Evolutionary conservation across 2,797 vertebrate genomes (phyloP), one percentile per base, ranked within the genome.

Genomic region (Phalloptychus januarius): DNA sequence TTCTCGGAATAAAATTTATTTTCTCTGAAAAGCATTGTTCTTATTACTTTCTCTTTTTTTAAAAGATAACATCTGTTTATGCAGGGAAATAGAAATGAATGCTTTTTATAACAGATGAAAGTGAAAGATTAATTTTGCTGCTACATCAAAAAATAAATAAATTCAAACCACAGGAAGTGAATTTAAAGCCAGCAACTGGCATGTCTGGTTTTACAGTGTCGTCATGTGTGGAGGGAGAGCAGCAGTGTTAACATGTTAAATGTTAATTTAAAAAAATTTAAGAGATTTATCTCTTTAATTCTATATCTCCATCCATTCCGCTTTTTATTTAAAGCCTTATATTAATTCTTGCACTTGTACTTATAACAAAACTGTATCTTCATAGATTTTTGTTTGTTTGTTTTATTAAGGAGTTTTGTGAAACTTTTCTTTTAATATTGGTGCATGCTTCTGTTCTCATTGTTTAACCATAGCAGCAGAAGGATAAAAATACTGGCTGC

Each of bases 1-100:
- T 36, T 79, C 80, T 83, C 28, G 82, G 83, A 93, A 94, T 92
- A 91, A 93, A 94, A 50, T 46, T 83, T 80, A 90, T 90, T 94
- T 91, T 91, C 88, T 87, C 85, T 84, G 56, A 90, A 84, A 85
- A 36, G 7, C 58, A 23, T 79, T 56, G 76, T 79, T 46, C n/a
- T 33, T 45, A 73, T 83, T 76, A 78, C 0, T 58, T 54, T 87
- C n/a, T n/a, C n/a, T 73, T 52, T 87, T 73, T 52, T 48, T 40
- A 20, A 48, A 52, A 7, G 20, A 48, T 0, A 46, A 15, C 38
- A 28, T 50, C 28, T 38, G 58, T 74, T 67, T 79, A 45, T 70
- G 42, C 78, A 23, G 52, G 31, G 38, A 79, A 69, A 79, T 44
- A 65, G 42, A 71, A 42, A 42, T 13, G 0, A 6, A 25, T 42